Evolutionary conservation across 2,797 vertebrate species (phyloP), one percentile per base, ranked within the genome.

Genomic region (Amblyopsis hoosieri): DNA sequence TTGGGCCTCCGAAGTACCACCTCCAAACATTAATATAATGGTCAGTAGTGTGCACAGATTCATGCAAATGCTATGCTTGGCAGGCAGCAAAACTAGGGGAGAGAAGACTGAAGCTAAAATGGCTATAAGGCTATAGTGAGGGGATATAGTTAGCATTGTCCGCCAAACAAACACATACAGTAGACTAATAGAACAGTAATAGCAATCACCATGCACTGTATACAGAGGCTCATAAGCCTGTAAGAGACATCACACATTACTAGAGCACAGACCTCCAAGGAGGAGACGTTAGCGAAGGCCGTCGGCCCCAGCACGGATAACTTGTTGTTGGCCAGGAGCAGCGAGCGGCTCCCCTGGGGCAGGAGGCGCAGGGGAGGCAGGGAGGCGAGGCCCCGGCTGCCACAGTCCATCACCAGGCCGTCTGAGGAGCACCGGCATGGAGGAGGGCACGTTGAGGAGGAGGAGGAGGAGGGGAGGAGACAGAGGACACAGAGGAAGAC

Each of bases 281-380:
- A 92, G 62, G 95, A 96, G 72, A 97, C 90, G 85, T 98, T 98
- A 83, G 94, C 82, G n/a, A 99, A 97, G 58, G 94, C 90, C 29
- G 91, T 86, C 66, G 90, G 90, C 0, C 95, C 94, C 77, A 99
- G 91, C 10, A 78, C 86, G 58, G 94, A 93, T 10, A 99, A 91
- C 79, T 94, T 95, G 89, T 99, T 99, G 94, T 99, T 98, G 87
- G 95, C 89, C 69, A 99, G 94, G 83, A 95, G 90, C 77, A 99
- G 94, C 76, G 93, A 93, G 74, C 92, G 95, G 52, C 94, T 95
- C 78, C 93, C 91, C 1, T 87, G 90, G 1, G 96, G 95, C 78
- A 99, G 89, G 51, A 96, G 91, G 74, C 84, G 84, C 75, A 97
- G 92, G 2, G 92, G 86, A 45, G 97, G 97, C 71, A 96, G 89